Conservation (phyloP, 2,113 vertebrate genomes). For the Trichechus manatus region DNA sequence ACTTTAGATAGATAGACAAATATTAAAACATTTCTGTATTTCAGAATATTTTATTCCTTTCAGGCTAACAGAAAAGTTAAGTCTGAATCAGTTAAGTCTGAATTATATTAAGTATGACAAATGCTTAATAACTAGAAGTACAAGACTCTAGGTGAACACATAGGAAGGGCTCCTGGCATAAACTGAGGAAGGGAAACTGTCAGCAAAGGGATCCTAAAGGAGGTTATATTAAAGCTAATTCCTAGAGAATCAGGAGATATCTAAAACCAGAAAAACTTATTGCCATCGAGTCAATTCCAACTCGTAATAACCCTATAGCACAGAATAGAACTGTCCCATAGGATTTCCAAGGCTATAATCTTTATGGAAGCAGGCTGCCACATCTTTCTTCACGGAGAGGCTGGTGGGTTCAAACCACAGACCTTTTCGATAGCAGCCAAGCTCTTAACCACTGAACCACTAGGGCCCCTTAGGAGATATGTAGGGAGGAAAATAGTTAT, state of each 20-base stretch:
- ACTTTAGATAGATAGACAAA: conserved; percentile 1
- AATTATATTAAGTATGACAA: not conserved
- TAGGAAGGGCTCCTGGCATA: not conserved
- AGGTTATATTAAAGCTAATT: not conserved
- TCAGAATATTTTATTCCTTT: not conserved
- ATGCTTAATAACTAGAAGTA: not conserved
- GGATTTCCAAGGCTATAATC: too few species aligned
- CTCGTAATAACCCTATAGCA: too few species aligned
- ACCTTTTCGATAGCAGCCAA: too few species aligned
- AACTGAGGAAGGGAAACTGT: not conserved
- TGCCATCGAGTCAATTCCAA: too few species aligned
- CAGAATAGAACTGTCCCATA: too few species aligned
- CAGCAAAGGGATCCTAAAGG: not conserved
- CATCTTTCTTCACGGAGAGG: too few species aligned
- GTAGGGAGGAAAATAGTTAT: not conserved
- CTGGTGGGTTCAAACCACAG: too few species aligned
- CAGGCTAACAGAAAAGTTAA: not conserved
- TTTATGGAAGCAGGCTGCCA: too few species aligned
- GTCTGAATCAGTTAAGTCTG: not conserved
- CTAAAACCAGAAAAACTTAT: too few species aligned
- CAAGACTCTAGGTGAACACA: not conserved
- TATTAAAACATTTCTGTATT: not conserved
- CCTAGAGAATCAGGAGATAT: not conserved
- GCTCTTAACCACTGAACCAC: too few species aligned
- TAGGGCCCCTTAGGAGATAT: too few species aligned